Evolutionary conservation across 2,888 invertebrate genomes (phyloP).

Genomic region (Polyommatus icarus): DNA sequence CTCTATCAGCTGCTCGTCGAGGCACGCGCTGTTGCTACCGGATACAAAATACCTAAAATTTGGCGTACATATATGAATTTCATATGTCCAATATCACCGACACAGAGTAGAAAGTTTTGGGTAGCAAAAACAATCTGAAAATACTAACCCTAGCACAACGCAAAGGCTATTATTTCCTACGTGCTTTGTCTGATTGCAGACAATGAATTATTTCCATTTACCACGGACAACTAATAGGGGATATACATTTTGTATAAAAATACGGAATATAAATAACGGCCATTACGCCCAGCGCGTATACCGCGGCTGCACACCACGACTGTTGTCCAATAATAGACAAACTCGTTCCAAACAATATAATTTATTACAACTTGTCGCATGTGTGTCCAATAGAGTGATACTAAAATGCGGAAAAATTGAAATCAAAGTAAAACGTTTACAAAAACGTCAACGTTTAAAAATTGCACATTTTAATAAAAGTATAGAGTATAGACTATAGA

Average conservation of each 20-base stretch:
- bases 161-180: background rate
- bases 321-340: slow-evolving; percentile 1
- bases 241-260: slow-evolving; percentile 28
- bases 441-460: too few species aligned
- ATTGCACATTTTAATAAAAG: background rate
- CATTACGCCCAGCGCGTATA: background rate
- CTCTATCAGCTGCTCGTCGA: background rate
- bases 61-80: background rate
- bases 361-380: background rate
- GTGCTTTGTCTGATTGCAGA: slow-evolving; percentile 3
- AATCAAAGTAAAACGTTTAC: too few species aligned
- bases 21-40: background rate
- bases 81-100: background rate
- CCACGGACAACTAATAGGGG: slow-evolving; percentile 9
- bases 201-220: slow-evolving; percentile 13
- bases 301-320: background rate
- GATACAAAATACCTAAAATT: background rate
- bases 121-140: background rate
- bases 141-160: slow-evolving; percentile 10
- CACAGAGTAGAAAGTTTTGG: background rate
- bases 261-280: background rate
- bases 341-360: background rate
- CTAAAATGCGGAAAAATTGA: background rate
- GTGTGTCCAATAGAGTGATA: background rate
- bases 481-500: too few species aligned